phyloP scores from a whole-genome alignment of 2,113 vertebrate species.

The Sinocyclocheilus grahami region DNA sequence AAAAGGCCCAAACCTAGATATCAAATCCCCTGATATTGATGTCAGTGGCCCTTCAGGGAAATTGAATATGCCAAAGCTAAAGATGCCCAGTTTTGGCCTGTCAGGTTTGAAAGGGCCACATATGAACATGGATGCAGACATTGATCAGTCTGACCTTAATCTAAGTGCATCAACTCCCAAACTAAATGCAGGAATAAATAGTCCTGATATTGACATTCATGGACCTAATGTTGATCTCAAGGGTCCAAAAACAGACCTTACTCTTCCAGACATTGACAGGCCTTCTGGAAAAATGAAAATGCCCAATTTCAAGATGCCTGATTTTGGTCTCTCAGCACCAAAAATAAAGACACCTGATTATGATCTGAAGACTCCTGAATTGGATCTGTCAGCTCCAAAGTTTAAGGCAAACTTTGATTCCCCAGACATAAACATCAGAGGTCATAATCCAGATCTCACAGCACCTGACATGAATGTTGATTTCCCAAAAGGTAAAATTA shows the following conservation, averaged over 20 bases:
- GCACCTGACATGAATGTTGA: slow-evolving; percentile 17
- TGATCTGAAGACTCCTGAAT: slow-evolving; percentile 35
- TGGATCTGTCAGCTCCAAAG: slow-evolving; percentile 39
- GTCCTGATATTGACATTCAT: slow-evolving; percentile 45
- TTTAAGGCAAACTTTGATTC: slow-evolving; percentile 48
- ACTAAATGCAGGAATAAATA: slow-evolving; percentile 41
- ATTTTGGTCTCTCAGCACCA: slow-evolving; percentile 59
- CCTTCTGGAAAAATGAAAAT: slow-evolving; percentile 59
- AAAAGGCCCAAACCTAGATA: slow-evolving; percentile 1
- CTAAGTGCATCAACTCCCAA: slow-evolving; percentile 42
- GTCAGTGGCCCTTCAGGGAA: slow-evolving; percentile 59
- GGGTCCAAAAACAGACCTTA: slow-evolving; percentile 22
- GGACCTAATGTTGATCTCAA: slow-evolving; percentile 44
- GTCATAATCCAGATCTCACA: slow-evolving; percentile 29
- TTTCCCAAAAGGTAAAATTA: slow-evolving; percentile 33
- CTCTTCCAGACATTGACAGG: slow-evolving; percentile 57
- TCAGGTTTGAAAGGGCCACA: slow-evolving; percentile 58
- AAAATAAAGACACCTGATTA: slow-evolving; percentile 47
- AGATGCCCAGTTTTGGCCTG: slow-evolving; percentile 50
- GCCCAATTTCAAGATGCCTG: slow-evolving; percentile 61
- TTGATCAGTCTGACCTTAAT: slow-evolving; percentile 49
- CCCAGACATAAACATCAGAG: slow-evolving; percentile 34
- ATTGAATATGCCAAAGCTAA: slow-evolving; percentile 48
- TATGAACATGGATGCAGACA: slow-evolving; percentile 53
- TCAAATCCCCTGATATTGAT: slow-evolving; percentile 42